phyloP scores from a whole-genome alignment of 2,113 vertebrate species.

The Callospermophilus lateralis region DNA sequence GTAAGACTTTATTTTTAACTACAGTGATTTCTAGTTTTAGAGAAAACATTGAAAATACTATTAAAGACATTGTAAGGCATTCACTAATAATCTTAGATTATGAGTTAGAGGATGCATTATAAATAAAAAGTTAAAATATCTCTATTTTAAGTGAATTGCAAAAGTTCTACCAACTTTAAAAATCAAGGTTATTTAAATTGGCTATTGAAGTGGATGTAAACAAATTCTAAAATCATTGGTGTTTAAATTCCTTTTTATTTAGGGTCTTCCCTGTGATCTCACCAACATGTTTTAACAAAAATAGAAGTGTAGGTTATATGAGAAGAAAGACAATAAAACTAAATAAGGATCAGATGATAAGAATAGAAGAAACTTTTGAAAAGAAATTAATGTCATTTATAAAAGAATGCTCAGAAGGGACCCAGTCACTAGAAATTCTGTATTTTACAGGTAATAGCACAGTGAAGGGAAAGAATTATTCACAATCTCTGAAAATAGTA shows the following conservation, averaged over 20 bases:
- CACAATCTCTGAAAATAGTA: background rate
- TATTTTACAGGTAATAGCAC: constrained; percentile 30
- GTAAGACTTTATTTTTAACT: background rate
- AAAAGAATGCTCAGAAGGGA: background rate
- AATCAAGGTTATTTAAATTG: background rate
- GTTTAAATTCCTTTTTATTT: background rate
- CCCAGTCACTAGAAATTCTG: background rate
- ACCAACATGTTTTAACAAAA: background rate
- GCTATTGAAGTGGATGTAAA: background rate
- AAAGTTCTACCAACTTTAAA: constrained; percentile 32
- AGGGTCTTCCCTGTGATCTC: background rate
- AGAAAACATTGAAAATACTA: background rate
- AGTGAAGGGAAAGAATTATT: constrained; percentile 35
- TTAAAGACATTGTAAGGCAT: background rate
- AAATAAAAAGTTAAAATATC: constrained; percentile 18
- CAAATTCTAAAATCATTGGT: background rate
- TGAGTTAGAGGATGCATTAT: background rate
- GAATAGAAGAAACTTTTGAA: background rate
- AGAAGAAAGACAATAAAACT: background rate
- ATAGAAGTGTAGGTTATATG: background rate
- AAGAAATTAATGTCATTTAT: background rate
- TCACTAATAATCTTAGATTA: background rate
- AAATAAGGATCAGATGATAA: background rate
- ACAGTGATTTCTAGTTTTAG: background rate
- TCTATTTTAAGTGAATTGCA: background rate